phyloP scores from a whole-genome alignment of 1,140 invertebrate species.

The Globodera rostochiensis region DNA sequence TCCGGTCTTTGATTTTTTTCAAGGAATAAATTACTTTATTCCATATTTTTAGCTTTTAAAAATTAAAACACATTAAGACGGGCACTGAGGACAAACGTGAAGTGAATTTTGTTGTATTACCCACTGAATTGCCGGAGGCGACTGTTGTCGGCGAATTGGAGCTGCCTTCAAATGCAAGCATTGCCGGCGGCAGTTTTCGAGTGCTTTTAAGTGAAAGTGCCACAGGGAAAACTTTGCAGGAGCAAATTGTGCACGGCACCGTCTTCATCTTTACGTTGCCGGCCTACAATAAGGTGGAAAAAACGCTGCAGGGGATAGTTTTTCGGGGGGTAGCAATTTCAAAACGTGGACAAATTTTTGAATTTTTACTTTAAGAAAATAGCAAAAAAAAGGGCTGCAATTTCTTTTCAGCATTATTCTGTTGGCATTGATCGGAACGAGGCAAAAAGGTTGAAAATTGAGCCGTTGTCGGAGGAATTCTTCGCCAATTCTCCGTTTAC shows the following conservation, averaged over 20 bases:
- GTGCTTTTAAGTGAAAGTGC: slow-evolving; percentile 21
- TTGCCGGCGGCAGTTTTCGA: slow-evolving; percentile 8
- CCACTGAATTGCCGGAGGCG: slow-evolving; percentile 12
- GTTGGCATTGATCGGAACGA: slow-evolving; percentile 21
- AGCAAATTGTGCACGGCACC: slow-evolving; percentile 15
- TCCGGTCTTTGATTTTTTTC: no score
- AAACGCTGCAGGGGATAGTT: no score
- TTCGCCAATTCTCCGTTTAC: slow-evolving; percentile 26
- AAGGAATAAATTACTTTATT: no score
- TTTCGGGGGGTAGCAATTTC: neutral
- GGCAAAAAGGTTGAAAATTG: slow-evolving; percentile 30
- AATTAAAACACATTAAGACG: slow-evolving; percentile 5
- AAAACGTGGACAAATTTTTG: no score
- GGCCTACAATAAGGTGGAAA: neutral
- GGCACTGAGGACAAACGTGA: slow-evolving; percentile 20
- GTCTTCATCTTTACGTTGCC: slow-evolving; percentile 26
- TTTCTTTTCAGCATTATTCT: slow-evolving; percentile 23
- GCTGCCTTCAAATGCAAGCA: neutral
- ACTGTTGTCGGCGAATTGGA: slow-evolving; percentile 26
- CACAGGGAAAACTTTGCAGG: neutral
- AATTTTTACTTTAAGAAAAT: no score
- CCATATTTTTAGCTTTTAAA: neutral
- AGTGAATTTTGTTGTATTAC: slow-evolving; percentile 29
- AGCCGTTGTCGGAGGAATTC: slow-evolving; percentile 19
- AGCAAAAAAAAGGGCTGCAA: no score